A percentile compares a stretch with the other conserved stretches of the same genome.
Evolutionary conservation across 2,113 vertebrate genomes (phyloP).

Genomic region (Numida meleagris): DNA sequence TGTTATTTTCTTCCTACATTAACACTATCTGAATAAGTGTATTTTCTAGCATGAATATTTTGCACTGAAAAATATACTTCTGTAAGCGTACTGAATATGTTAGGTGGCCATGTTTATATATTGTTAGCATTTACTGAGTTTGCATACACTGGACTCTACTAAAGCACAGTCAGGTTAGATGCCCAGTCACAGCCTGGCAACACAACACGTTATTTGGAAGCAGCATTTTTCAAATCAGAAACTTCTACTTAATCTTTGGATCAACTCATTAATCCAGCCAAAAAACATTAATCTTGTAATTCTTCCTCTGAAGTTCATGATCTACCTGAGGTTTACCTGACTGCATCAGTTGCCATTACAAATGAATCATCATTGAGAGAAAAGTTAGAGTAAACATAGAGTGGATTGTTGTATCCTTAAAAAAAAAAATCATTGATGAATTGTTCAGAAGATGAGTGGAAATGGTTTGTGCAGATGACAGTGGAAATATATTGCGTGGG

Average conservation of each 20-base stretch:
- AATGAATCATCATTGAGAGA: not conserved
- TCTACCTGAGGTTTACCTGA: not conserved
- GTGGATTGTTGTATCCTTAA: not conserved
- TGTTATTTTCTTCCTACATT: not conserved
- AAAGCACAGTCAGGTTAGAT: not conserved
- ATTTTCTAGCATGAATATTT: not conserved
- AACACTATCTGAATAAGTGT: not conserved
- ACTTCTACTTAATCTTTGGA: not conserved
- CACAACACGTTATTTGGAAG: not conserved
- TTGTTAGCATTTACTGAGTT: not conserved
- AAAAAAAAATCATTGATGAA: not conserved
- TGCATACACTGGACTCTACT: not conserved
- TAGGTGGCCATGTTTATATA: not conserved
- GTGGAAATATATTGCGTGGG: not conserved
- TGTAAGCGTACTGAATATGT: not conserved
- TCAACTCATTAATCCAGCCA: not conserved
- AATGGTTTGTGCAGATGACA: not conserved
- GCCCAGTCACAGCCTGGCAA: not conserved
- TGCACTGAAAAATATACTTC: not conserved
- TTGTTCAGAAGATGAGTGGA: conserved; percentile 7
- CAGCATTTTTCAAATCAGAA: not conserved
- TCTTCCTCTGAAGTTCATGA: not conserved
- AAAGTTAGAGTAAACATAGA: not conserved
- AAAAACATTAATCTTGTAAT: not conserved
- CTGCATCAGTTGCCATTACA: not conserved